phyloP scores from a whole-genome alignment of 1,140 invertebrate genomes.

The Polypedilum pembai region DNA sequence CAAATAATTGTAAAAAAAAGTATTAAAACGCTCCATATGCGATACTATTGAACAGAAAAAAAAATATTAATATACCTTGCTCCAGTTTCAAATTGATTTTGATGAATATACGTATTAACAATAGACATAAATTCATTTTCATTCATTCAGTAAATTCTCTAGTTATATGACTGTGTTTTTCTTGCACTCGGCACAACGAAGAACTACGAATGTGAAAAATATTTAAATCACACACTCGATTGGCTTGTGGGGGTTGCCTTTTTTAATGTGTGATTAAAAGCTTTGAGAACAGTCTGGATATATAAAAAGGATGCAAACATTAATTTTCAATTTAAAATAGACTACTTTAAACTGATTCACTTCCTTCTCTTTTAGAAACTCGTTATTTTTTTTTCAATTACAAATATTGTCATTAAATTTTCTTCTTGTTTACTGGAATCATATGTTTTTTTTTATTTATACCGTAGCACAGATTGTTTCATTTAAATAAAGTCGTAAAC shows the following conservation, averaged over 20 bases:
- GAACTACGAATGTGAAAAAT: background rate
- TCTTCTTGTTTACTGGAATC: background rate
- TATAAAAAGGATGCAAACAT: background rate
- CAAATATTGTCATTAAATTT: background rate
- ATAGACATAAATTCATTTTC: slow-evolving; percentile 11
- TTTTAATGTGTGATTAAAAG: background rate
- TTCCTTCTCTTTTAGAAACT: background rate
- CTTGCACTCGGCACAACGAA: background rate
- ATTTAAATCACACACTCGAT: background rate
- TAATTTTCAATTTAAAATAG: background rate
- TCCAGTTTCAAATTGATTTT: background rate
- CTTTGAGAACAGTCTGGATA: background rate
- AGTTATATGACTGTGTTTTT: background rate
- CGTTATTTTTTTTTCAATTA: background rate
- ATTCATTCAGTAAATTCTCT: background rate
- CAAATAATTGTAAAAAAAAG: too few species aligned
- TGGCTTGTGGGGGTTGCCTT: background rate
- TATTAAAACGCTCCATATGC: background rate
- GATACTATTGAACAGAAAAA: background rate
- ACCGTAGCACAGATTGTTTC: background rate
- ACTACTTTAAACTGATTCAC: background rate
- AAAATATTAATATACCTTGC: background rate
- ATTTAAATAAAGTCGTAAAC: too few species aligned
- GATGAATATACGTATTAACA: slow-evolving; percentile 8
- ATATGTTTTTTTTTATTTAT: background rate